Conservation (phyloP, 2,888 invertebrate species). For the Podabrus alpinus region DNA sequence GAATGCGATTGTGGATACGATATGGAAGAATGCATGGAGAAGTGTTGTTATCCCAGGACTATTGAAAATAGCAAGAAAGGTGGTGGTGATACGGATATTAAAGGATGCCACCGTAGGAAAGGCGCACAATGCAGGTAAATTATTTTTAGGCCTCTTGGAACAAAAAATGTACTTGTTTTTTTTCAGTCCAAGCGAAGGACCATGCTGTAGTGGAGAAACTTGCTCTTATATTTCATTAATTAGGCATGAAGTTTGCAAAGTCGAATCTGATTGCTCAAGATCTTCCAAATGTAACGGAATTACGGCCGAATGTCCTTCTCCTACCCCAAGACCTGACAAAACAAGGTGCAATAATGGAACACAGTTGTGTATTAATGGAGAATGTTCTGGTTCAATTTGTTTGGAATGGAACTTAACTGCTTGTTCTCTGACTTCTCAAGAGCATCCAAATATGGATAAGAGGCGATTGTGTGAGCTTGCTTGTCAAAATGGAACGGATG, state of each 20-base stretch:
- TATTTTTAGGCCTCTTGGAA: background rate
- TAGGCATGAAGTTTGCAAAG: constrained; percentile 74
- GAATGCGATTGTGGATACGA: constrained; percentile 98
- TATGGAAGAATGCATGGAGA: constrained; percentile 86
- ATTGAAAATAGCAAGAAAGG: constrained; percentile 71
- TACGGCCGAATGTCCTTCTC: constrained; percentile 85
- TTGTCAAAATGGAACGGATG: constrained; percentile 85
- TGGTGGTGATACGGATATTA: constrained; percentile 69
- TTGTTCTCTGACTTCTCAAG: constrained; percentile 88
- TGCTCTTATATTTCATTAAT: constrained; percentile 76
- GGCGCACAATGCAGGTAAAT: constrained; percentile 79
- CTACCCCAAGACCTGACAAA: constrained; percentile 80
- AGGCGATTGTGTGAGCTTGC: constrained; percentile 93
- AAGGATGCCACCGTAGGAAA: constrained; percentile 78
- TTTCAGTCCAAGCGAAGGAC: constrained; percentile 93
- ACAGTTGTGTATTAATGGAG: constrained; percentile 84
- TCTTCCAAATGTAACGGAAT: constrained; percentile 85
- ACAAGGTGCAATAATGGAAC: constrained; percentile 96
- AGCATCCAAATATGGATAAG: constrained; percentile 76
- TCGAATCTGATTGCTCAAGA: constrained; percentile 88
- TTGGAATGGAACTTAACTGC: constrained; percentile 92
- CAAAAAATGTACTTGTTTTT: constrained; percentile 37
- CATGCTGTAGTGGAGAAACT: constrained; percentile 83
- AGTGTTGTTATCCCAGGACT: constrained; percentile 91
- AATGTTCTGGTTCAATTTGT: constrained; percentile 95